Evolutionary conservation across 2,113 vertebrate species (phyloP).

Genomic region (Thalassoma bifasciatum): DNA sequence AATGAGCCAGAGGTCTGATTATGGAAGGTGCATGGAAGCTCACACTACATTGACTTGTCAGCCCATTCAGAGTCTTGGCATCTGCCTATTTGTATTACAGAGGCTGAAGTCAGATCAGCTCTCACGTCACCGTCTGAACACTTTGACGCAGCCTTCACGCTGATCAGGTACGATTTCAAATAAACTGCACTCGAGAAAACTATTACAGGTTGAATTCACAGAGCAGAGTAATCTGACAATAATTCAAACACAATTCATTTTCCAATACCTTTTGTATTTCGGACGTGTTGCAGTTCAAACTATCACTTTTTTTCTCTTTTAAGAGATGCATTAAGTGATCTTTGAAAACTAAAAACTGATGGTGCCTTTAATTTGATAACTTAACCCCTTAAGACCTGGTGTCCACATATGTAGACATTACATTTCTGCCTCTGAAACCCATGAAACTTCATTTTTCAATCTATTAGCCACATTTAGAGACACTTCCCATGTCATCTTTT

Average conservation of each 20-base stretch:
- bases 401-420: background rate
- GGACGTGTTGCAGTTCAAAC: background rate
- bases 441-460: too few relatives aligned
- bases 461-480: too few relatives aligned
- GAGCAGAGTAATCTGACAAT: background rate
- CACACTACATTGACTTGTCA: slow-evolving; percentile 56
- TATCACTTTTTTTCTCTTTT: background rate
- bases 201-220: background rate
- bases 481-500: too few relatives aligned
- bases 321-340: background rate
- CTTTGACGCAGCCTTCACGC: slow-evolving; percentile 20
- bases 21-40: slow-evolving; percentile 60
- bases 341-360: background rate
- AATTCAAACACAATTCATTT: background rate
- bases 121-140: slow-evolving; percentile 39
- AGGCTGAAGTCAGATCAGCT: slow-evolving; percentile 34
- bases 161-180: slow-evolving; percentile 24
- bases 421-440: too few relatives aligned
- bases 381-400: too few relatives aligned
- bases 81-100: slow-evolving; percentile 69
- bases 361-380: too few relatives aligned
- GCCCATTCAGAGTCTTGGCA: slow-evolving; percentile 55
- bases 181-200: background rate
- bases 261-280: background rate
- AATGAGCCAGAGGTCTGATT: slow-evolving; percentile 81